These are phyloP conservation scores for Cephus pygmeus DNA, from an alignment of 2,888 invertebrate genomes.

Conservation along the genomic window DNA sequence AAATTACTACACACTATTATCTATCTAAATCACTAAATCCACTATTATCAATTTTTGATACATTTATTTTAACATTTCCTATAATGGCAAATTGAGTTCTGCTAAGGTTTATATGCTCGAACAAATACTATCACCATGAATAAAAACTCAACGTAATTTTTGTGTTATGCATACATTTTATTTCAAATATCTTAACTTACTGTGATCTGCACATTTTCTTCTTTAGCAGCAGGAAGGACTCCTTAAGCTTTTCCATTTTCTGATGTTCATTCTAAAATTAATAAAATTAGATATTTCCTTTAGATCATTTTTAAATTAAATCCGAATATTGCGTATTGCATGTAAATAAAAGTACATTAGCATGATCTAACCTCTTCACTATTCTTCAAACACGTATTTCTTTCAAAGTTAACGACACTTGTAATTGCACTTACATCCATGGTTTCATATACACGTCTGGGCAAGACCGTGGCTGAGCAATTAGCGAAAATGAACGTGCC, in stretches of 20 bases:
- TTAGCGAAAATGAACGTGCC: too few relatives aligned
- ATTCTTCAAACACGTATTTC: background rate
- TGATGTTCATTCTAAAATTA: conserved; percentile 35
- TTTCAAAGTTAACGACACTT: background rate
- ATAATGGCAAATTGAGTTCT: too few relatives aligned
- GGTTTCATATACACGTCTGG: too few relatives aligned
- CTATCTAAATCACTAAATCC: too few relatives aligned
- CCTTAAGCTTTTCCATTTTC: conserved; percentile 35
- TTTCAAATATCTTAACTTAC: conserved; percentile 43
- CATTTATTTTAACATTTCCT: too few relatives aligned
- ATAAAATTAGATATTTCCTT: background rate
- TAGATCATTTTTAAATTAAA: too few relatives aligned
- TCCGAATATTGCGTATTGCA: too few relatives aligned
- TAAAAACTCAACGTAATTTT: background rate
- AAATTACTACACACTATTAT: too few relatives aligned
- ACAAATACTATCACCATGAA: conserved; percentile 3
- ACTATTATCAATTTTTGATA: background rate
- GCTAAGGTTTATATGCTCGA: too few relatives aligned
- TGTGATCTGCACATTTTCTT: conserved; percentile 46
- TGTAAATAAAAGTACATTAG: background rate
- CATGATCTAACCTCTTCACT: background rate
- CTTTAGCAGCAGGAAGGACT: conserved; percentile 43
- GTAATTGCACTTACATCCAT: background rate
- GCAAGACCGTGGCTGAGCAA: too few relatives aligned
- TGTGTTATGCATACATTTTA: background rate